Evolutionary conservation across 2,797 vertebrate genomes (phyloP).

Genomic region (Lacerta bilineata): DNA sequence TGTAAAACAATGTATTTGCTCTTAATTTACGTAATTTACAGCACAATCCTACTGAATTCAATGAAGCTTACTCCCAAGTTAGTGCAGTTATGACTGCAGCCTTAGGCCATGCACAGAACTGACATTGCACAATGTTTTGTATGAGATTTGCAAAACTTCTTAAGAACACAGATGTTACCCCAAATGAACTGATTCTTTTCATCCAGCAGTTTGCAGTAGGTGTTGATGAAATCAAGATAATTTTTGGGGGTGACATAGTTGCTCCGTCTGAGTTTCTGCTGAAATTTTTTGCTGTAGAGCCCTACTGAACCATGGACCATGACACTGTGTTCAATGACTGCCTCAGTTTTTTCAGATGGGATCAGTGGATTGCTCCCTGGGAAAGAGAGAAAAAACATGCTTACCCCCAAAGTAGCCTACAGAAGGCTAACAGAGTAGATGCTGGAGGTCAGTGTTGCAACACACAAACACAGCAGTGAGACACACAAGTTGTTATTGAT

Average conservation of each 20-base stretch:
- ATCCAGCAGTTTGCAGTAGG: conserved; percentile 87
- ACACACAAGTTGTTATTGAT: neutral
- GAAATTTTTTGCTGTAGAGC: conserved; percentile 89
- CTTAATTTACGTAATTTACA: neutral
- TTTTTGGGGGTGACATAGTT: conserved; percentile 98
- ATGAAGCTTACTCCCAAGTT: too few species aligned
- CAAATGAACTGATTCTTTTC: conserved; percentile 91
- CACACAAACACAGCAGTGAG: neutral
- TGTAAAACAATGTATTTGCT: neutral
- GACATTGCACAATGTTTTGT: neutral
- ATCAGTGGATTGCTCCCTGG: conserved; percentile 87
- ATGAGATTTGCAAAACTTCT: neutral
- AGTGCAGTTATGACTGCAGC: too few species aligned
- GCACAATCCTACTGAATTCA: too few species aligned
- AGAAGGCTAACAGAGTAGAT: neutral
- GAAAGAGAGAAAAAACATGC: neutral
- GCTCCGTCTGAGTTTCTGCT: conserved; percentile 90
- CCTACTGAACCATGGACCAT: conserved; percentile 91
- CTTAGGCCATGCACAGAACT: neutral
- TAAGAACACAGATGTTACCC: conserved; percentile 76
- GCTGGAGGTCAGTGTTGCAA: neutral
- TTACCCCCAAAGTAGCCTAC: neutral
- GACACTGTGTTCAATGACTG: conserved; percentile 88
- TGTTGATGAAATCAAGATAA: conserved; percentile 94
- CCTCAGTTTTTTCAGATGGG: conserved; percentile 75